A percentile compares a stretch with the other conserved stretches of the same genome.
Conservation (phyloP, 2,888 invertebrate species). For the Drosophila suboccidentalis region DNA sequence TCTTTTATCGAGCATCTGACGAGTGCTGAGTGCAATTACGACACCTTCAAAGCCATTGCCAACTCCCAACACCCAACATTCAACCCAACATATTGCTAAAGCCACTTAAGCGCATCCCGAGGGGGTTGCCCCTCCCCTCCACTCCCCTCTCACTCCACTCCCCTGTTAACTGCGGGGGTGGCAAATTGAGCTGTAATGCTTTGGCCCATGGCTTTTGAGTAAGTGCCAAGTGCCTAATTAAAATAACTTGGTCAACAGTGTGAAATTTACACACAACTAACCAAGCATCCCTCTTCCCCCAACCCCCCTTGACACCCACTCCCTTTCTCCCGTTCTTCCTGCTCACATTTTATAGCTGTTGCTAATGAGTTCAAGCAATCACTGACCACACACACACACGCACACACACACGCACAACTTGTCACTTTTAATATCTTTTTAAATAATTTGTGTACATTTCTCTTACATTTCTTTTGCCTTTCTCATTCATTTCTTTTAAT, state of each 20-base stretch:
- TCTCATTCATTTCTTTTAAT: constrained; percentile 36
- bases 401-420: constrained; percentile 11
- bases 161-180: constrained; percentile 10
- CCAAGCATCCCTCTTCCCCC: constrained; percentile 40
- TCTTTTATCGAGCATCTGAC: constrained; percentile 63
- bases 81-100: constrained; percentile 1
- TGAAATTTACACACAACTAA: constrained; percentile 66
- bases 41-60: constrained; percentile 75
- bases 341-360: constrained; percentile 54
- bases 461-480: constrained; percentile 12
- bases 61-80: neutral
- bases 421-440: constrained; percentile 75
- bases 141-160: neutral
- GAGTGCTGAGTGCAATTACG: constrained; percentile 81
- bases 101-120: constrained; percentile 72
- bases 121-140: constrained; percentile 44
- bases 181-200: constrained; percentile 18
- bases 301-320: neutral
- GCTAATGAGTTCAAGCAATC: constrained; percentile 66
- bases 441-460: constrained; percentile 56
- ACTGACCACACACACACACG: constrained; percentile 37
- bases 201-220: constrained; percentile 16
- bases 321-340: neutral
- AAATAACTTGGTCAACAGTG: constrained; percentile 70
- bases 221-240: constrained; percentile 64